These are phyloP conservation scores for Raja brachyura DNA, from an alignment of 2,113 vertebrate species.

Conservation along the genomic window DNA sequence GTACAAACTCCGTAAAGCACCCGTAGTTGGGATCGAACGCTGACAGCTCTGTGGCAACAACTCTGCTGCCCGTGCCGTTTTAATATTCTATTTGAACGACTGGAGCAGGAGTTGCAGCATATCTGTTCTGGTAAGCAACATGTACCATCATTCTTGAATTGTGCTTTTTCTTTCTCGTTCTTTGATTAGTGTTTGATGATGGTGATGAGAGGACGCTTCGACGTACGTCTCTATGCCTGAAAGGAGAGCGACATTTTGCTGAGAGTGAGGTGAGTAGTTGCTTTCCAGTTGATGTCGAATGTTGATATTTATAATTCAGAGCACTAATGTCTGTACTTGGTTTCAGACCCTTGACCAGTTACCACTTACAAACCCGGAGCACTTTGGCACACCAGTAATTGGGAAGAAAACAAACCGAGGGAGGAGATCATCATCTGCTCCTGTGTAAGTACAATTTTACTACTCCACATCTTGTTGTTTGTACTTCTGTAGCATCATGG, in stretches of 20 bases:
- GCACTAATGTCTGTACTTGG: conserved; percentile 33
- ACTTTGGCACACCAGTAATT: conserved; percentile 96
- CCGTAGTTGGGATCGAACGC: no score
- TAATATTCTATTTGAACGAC: background rate
- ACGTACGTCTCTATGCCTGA: conserved; percentile 89
- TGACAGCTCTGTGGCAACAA: no score
- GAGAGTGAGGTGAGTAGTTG: conserved; percentile 79
- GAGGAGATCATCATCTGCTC: conserved; percentile 83
- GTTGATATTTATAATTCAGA: background rate
- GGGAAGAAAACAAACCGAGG: conserved; percentile 93
- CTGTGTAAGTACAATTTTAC: conserved; percentile 65
- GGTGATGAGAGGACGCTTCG: conserved; percentile 94
- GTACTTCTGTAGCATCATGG: no score
- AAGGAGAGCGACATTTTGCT: conserved; percentile 95
- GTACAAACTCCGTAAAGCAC: no score
- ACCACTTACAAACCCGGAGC: conserved; percentile 92
- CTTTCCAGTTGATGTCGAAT: background rate
- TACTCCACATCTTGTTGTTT: background rate
- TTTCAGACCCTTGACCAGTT: conserved; percentile 87
- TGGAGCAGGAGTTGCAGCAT: background rate
- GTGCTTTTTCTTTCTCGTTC: conserved; percentile 30
- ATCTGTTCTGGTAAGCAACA: background rate
- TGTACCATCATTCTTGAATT: background rate
- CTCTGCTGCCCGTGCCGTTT: no score
- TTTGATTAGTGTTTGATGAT: conserved; percentile 85